phyloP scores from a whole-genome alignment of 2,113 vertebrate genomes.

The Vidua chalybeata region DNA sequence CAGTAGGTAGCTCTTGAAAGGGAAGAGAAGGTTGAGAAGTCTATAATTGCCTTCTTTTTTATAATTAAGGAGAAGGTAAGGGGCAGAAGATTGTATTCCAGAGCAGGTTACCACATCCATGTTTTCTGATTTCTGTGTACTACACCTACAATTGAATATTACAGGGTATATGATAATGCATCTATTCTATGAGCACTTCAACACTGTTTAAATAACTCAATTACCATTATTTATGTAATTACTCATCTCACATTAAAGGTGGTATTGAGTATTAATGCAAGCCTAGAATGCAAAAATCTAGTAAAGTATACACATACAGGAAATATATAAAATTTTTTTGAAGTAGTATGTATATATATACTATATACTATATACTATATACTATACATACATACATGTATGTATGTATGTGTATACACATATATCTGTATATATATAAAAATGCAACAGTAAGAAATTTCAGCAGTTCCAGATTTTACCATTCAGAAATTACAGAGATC shows the following conservation, averaged over 20 bases:
- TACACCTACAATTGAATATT: not conserved
- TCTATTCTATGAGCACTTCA: not conserved
- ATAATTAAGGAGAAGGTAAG: not conserved
- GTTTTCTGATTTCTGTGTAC: not conserved
- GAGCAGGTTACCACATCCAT: not conserved
- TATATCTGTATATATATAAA: not conserved
- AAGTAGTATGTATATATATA: not conserved
- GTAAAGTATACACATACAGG: not conserved
- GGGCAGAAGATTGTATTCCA: not conserved
- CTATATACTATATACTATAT: too few species aligned
- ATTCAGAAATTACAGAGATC: not conserved
- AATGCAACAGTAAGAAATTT: not conserved
- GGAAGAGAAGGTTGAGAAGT: not conserved
- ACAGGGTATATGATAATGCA: not conserved
- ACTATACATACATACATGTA: not conserved
- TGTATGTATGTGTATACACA: not conserved
- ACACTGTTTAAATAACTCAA: not conserved
- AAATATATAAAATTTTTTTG: not conserved
- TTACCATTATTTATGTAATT: not conserved
- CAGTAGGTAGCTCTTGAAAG: not conserved
- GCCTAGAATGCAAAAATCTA: not conserved
- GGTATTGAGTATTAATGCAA: not conserved
- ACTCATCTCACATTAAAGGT: not conserved
- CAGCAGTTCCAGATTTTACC: not conserved
- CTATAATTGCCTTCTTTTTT: not conserved